phyloP scores from a whole-genome alignment of 2,888 invertebrate species.

The Limnephilus rhombicus region DNA sequence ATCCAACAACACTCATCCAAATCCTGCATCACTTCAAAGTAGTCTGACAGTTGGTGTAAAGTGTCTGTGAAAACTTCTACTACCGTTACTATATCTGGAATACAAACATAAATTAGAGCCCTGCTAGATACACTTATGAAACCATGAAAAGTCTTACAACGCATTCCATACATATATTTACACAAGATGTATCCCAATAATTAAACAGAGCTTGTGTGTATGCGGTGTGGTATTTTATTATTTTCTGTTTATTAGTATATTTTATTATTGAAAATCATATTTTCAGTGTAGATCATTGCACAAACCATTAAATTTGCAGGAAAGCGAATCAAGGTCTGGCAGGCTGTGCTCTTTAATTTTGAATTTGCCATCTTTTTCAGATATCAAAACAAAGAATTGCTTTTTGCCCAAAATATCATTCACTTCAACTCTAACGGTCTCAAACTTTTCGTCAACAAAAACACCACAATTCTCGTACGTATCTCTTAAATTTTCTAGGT shows the following conservation, averaged over 20 bases:
- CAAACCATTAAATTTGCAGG: conserved; percentile 43
- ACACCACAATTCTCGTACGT: conserved; percentile 26
- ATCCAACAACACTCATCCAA: conserved; percentile 71
- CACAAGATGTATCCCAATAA: too few species aligned
- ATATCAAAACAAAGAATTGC: conserved; percentile 41
- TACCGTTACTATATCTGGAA: conserved; percentile 54
- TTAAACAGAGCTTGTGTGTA: too few species aligned
- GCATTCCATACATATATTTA: too few species aligned
- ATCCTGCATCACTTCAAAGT: conserved; percentile 72
- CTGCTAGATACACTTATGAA: background rate
- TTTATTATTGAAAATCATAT: too few species aligned
- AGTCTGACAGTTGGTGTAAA: conserved; percentile 68
- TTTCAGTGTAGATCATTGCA: background rate
- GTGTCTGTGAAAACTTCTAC: conserved; percentile 67
- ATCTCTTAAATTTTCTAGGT: conserved; percentile 44
- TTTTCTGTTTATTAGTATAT: too few species aligned
- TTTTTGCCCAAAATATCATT: conserved; percentile 27
- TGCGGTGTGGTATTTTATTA: too few species aligned
- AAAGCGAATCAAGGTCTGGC: conserved; percentile 34
- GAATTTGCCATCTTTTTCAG: conserved; percentile 37
- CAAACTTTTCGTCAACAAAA: conserved; percentile 31
- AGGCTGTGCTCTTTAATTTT: conserved; percentile 52
- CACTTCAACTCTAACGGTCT: conserved; percentile 6
- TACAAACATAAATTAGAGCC: background rate
- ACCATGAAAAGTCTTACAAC: background rate